Base-by-base conservation (phyloP, 2,888 invertebrate genomes). In the Napeogenes sylphis region DNA sequence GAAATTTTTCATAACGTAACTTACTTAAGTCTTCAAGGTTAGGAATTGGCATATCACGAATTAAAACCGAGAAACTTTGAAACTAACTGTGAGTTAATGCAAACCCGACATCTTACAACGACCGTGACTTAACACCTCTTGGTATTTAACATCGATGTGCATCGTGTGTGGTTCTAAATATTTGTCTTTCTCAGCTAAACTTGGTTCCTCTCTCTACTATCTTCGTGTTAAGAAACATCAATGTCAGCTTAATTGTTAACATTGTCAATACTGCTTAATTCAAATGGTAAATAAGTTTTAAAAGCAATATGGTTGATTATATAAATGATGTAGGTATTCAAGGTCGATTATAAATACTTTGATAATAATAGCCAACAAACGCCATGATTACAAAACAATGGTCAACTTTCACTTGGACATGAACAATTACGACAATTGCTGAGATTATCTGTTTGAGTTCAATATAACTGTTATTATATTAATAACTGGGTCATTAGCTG, bases 11-110 rank as follows among this genome's bases (percentile, higher is more conserved):
- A n/a, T 30, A 51, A 35, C 47, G 51, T 21, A 45, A 55, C 14
- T n/a, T 4, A 14, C 32, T 46, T 59, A 46, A 45, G 56, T 55
- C 64, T 65, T 71, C 74, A 75, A 75, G 75, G 73, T 74, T 69
- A 64, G 70, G 72, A 66, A 69, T 73, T 78, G 83, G 74, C 82
- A 83, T 83, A 83, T 84, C 85, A 83, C 84, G 84, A 82, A 73
- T 77, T 75, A 72, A 74, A 80, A 79, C 75, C 74, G 58, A 59
- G 21, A 21, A 21, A 21, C 21, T 21, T 21, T 21, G 21, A 21
- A 21, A 21, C 21, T 21, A 21, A 21, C 21, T 21, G 21, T 21
- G 21, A 21, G 66, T 68, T 55, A 82, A 81, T 78, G 77, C 72
- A 77, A 58, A 58, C 54, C 45, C 42, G 63, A 45, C 63, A 67